phyloP scores from a whole-genome alignment of 2,888 invertebrate species.

The Epistrophe grossulariae region DNA sequence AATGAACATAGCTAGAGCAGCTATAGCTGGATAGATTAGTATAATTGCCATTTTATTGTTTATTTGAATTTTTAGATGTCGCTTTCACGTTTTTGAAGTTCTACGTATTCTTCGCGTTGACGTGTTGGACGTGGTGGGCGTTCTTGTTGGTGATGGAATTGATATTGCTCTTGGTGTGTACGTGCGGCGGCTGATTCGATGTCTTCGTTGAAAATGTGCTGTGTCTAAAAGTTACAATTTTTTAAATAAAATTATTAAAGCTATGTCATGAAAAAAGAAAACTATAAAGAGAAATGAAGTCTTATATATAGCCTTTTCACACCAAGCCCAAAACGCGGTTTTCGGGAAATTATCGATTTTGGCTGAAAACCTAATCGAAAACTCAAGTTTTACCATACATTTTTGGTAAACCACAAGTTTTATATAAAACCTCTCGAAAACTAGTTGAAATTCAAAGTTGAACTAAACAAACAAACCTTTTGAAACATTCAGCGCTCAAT shows the following conservation, averaged over 20 bases:
- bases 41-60: constrained; percentile 88
- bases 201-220: constrained; percentile 80
- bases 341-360: too few species aligned
- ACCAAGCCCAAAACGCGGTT: too few species aligned
- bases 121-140: constrained; percentile 81
- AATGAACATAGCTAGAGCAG: constrained; percentile 89
- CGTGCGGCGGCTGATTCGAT: constrained; percentile 78
- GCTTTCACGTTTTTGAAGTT: constrained; percentile 91
- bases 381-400: too few species aligned
- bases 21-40: constrained; percentile 91
- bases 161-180: constrained; percentile 77
- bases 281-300: too few species aligned
- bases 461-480: too few species aligned
- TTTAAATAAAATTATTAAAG: not conserved
- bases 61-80: constrained; percentile 86
- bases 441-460: too few species aligned
- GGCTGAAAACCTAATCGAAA: too few species aligned
- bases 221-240: constrained; percentile 43
- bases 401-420: too few species aligned
- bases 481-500: too few species aligned
- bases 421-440: too few species aligned
- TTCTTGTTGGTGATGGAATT: constrained; percentile 77
- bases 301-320: too few species aligned
- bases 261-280: too few species aligned
- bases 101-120: constrained; percentile 85